Conservation (phyloP, 2,888 invertebrate genomes). For the Drosophila silvestris region DNA sequence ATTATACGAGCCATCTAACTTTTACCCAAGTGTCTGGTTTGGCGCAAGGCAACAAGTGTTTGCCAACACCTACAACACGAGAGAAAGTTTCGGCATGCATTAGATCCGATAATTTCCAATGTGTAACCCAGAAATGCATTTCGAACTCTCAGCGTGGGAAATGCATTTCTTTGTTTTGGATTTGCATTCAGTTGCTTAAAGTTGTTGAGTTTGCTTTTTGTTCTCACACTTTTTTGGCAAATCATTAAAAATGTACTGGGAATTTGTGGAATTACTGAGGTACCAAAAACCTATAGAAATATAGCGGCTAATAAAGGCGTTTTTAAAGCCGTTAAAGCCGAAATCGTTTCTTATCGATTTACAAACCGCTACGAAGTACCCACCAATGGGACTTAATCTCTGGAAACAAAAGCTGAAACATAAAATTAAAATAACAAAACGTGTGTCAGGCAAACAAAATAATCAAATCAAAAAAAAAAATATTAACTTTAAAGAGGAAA, state of each 20-base stretch:
- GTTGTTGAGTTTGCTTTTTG: slow-evolving; percentile 1
- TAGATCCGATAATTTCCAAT: slow-evolving; percentile 46
- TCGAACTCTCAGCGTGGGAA: slow-evolving; percentile 66
- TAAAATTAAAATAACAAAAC: slow-evolving; percentile 70
- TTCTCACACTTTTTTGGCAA: slow-evolving; percentile 45
- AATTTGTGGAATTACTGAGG: slow-evolving; percentile 41
- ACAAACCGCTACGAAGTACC: slow-evolving; percentile 46
- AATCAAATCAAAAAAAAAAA: slow-evolving; percentile 43
- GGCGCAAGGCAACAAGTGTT: slow-evolving; percentile 71
- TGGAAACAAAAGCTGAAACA: slow-evolving; percentile 34
- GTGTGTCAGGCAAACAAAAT: slow-evolving; percentile 45
- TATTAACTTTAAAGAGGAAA: slow-evolving; percentile 39
- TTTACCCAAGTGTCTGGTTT: slow-evolving; percentile 45
- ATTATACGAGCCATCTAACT: slow-evolving; percentile 59
- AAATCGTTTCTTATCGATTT: slow-evolving; percentile 14
- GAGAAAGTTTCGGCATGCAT: slow-evolving; percentile 67
- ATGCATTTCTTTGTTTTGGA: slow-evolving; percentile 31
- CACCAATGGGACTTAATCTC: slow-evolving; percentile 56
- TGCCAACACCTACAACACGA: slow-evolving; percentile 73
- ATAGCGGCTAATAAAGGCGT: slow-evolving; percentile 52
- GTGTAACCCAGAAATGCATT: slow-evolving; percentile 57
- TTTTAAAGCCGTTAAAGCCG: slow-evolving; percentile 10
- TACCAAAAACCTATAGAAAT: slow-evolving; percentile 14
- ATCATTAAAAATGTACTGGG: slow-evolving; percentile 54
- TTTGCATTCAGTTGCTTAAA: slow-evolving; percentile 2